Evolutionary conservation across 2,888 invertebrate species (phyloP).

Genomic region (Patella caerulea): DNA sequence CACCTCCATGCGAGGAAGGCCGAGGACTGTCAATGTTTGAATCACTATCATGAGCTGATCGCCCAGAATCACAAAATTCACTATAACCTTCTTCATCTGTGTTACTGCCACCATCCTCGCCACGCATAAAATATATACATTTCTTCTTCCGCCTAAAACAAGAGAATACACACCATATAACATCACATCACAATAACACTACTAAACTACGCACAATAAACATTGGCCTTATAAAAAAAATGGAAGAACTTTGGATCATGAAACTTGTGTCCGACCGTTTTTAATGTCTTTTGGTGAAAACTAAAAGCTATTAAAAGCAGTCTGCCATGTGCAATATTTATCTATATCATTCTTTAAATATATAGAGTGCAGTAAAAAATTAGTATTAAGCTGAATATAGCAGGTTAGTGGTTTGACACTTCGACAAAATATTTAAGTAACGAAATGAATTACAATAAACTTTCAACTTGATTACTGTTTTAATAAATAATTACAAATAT

Average conservation of each 20-base stretch:
- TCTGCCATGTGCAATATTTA: background rate
- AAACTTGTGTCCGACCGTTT: slow-evolving; percentile 12
- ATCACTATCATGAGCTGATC: slow-evolving; percentile 54
- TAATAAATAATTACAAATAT: too few species aligned
- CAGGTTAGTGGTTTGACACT: too few species aligned
- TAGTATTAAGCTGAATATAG: too few species aligned
- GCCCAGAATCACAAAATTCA: slow-evolving; percentile 36
- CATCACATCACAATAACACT: too few species aligned
- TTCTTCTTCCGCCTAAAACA: slow-evolving; percentile 73
- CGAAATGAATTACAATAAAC: too few species aligned
- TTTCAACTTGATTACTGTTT: too few species aligned
- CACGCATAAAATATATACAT: slow-evolving; percentile 71
- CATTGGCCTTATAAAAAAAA: too few species aligned
- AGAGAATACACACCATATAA: too few species aligned
- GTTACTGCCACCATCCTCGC: slow-evolving; percentile 50
- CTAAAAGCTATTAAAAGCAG: slow-evolving; percentile 1
- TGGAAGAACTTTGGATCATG: background rate
- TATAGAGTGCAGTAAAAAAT: too few species aligned
- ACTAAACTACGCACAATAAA: too few species aligned
- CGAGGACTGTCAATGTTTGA: slow-evolving; percentile 54
- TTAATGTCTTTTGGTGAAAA: slow-evolving; percentile 10
- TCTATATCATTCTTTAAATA: too few species aligned
- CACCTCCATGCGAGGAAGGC: slow-evolving; percentile 26
- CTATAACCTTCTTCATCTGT: slow-evolving; percentile 46
- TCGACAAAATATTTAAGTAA: too few species aligned